Evolutionary conservation across 2,113 vertebrate species (phyloP), one percentile per base, ranked within the genome.

Genomic region (Engystomops pustulosus): DNA sequence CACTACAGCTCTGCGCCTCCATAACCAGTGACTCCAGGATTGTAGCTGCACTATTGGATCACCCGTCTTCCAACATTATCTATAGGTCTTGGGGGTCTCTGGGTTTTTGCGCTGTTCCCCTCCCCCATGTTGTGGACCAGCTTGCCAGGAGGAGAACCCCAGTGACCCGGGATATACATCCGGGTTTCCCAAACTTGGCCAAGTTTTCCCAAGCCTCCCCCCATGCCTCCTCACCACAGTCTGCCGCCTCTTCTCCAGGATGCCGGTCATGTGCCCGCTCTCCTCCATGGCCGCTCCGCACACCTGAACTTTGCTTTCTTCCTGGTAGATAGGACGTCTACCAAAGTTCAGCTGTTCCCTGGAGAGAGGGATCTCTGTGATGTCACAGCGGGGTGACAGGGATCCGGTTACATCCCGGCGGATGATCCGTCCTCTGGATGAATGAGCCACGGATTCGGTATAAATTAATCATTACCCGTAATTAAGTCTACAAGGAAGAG

Each of bases 201-300:
- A n/a, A n/a, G n/a, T n/a, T n/a, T n/a, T n/a, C n/a, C n/a, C n/a
- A n/a, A n/a, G n/a, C n/a, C n/a, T n/a, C n/a, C n/a, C n/a, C n/a
- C 49, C 6, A 25, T n/a, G 27, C 7, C 23, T 23, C 15, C 81
- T 65, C 53, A 83, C 81, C 81, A 83, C 23, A 41, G 60, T 83
- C 47, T 74, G 69, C 38, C 81, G 81, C 38, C 81, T 75, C 27
- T 83, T 83, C 17, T 83, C 81, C 53, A 83, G 71, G 11, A 83
- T 49, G 17, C 81, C 81, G 15, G 81, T 65, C 4, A 75, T 30
- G 8, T 18, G 3, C 41, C 3, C 30, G 32, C 11, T 8, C 12
- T 18, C 9, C 4, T 69, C 41, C 79, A 80, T 80, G 17, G 17
- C 72, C 34, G 47, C 47, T 51, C 32, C 72, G n/a, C 2, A 4